Percentiles rank a stretch among this genome's conserved stretches.
phyloP scores from a whole-genome alignment of 2,113 vertebrate species.

The Panurus biarmicus region DNA sequence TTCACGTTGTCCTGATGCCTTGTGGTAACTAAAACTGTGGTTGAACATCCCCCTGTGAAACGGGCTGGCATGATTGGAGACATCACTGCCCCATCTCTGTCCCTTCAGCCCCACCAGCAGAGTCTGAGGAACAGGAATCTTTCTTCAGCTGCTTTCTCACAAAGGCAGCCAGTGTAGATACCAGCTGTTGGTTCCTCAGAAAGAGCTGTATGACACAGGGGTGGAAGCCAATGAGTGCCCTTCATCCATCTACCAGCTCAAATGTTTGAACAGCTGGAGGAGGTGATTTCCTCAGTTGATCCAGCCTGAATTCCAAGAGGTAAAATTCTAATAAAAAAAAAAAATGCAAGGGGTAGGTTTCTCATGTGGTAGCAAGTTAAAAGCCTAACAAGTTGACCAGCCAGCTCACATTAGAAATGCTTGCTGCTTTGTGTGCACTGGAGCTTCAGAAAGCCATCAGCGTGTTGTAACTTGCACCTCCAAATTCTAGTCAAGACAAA shows the following conservation, averaged over 20 bases:
- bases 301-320: neutral
- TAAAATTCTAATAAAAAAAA: neutral
- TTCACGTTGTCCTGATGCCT: neutral
- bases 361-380: neutral
- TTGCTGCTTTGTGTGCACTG: neutral
- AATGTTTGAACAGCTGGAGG: conserved; percentile 11
- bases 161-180: neutral
- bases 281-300: neutral
- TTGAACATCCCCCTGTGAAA: neutral
- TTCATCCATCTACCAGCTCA: neutral
- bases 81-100: accelerated
- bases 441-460: neutral
- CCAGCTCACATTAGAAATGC: neutral
- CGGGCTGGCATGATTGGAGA: neutral
- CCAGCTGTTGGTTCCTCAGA: neutral
- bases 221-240: neutral
- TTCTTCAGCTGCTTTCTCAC: neutral
- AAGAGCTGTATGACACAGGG: neutral
- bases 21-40: neutral
- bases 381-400: neutral
- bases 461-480: neutral
- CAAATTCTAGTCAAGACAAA: conserved; percentile 35
- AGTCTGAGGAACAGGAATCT: neutral
- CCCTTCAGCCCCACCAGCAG: neutral
- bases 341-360: neutral